Evolutionary conservation across 2,888 invertebrate species (phyloP).

Genomic region (Anoplius nigerrimus): DNA sequence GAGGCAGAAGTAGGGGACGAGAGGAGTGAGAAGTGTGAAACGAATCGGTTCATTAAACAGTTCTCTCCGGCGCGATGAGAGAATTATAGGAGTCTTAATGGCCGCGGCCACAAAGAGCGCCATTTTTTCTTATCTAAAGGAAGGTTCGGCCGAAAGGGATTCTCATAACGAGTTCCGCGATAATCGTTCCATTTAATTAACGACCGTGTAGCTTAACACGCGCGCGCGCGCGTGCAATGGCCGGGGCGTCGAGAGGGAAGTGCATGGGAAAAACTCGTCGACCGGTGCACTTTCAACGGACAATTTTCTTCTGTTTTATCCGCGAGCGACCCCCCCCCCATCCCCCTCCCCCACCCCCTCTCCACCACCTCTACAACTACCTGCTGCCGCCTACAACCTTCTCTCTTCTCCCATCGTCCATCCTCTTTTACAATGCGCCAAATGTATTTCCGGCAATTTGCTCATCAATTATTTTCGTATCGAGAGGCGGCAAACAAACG

Average conservation of each 20-base stretch:
- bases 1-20: neutral
- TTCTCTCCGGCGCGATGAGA: conserved; percentile 14
- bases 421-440: no score
- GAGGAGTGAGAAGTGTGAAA: conserved; percentile 15
- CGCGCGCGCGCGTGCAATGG: neutral
- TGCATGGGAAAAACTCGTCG: no score
- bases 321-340: no score
- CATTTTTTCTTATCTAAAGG: conserved; percentile 28
- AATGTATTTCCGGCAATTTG: no score
- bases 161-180: conserved; percentile 31
- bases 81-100: conserved; percentile 32
- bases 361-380: no score
- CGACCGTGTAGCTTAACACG: conserved; percentile 22
- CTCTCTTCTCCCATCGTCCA: no score
- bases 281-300: no score
- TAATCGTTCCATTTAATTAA: conserved; percentile 33
- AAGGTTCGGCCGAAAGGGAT: conserved; percentile 20
- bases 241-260: neutral
- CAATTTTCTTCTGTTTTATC: no score
- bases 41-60: conserved; percentile 22
- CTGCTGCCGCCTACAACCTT: no score
- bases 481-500: no score
- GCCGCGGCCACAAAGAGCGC: conserved; percentile 27
- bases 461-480: no score
- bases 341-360: no score